Percentiles rank a stretch among this genome's conserved stretches.
Evolutionary conservation across 2,797 vertebrate species (phyloP).

Genomic region (Cheirogaleus major): DNA sequence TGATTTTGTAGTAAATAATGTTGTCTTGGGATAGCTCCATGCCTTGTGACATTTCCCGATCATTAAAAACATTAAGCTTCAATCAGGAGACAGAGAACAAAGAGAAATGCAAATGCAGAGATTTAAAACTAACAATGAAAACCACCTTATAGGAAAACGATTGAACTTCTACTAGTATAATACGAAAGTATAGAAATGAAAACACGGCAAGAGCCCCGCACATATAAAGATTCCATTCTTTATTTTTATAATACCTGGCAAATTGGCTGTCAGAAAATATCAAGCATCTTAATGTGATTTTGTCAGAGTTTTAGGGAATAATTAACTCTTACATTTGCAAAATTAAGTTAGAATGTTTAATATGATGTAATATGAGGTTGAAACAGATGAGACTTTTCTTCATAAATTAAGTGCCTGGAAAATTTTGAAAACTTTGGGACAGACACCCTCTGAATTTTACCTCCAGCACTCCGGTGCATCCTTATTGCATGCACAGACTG

Average conservation of each 20-base stretch:
- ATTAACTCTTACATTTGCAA: slow-evolving; percentile 55
- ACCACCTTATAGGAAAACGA: background rate
- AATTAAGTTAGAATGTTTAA: slow-evolving; percentile 47
- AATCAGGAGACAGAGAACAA: slow-evolving; percentile 39
- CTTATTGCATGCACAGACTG: background rate
- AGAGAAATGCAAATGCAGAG: background rate
- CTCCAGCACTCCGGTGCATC: background rate
- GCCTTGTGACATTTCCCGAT: slow-evolving; percentile 18
- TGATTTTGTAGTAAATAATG: background rate
- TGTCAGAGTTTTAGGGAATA: slow-evolving; percentile 40
- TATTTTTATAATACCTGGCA: slow-evolving; percentile 40
- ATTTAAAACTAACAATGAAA: background rate
- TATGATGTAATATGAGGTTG: background rate
- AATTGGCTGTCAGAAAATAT: slow-evolving; percentile 69
- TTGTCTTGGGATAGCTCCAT: background rate
- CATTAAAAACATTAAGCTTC: background rate
- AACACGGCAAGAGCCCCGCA: background rate
- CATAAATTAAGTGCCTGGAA: background rate
- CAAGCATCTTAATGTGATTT: slow-evolving; percentile 68
- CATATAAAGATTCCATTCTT: background rate
- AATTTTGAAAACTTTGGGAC: slow-evolving; percentile 38
- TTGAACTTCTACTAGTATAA: background rate
- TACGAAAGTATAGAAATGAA: background rate
- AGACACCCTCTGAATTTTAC: background rate
- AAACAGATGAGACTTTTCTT: slow-evolving; percentile 13